These are phyloP conservation scores for Drosophila seclusa DNA, from an alignment of 2,888 invertebrate species.

Conservation along the genomic window DNA sequence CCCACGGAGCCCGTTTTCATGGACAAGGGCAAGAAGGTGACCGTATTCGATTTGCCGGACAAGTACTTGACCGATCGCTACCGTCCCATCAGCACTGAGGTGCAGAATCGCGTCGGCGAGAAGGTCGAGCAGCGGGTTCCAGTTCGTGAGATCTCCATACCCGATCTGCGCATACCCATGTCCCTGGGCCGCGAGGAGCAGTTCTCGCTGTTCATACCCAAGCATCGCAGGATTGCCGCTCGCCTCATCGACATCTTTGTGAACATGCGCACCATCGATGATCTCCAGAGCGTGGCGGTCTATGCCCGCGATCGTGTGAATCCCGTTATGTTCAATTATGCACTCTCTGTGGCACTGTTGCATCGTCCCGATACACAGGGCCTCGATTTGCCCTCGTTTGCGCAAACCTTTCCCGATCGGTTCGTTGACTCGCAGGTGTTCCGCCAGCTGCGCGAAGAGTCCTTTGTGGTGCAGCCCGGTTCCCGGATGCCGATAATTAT, in stretches of 20 bases:
- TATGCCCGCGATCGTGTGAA: constrained; percentile 91
- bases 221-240: constrained; percentile 88
- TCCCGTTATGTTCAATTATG: constrained; percentile 92
- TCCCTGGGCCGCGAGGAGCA: constrained; percentile 87
- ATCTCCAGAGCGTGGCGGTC: constrained; percentile 89
- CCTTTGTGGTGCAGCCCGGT: constrained; percentile 87
- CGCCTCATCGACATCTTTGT: constrained; percentile 89
- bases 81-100: constrained; percentile 85
- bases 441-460: constrained; percentile 86
- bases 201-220: constrained; percentile 90
- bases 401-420: constrained; percentile 88
- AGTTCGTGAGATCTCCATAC: constrained; percentile 88
- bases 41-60: constrained; percentile 88
- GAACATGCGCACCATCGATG: constrained; percentile 89
- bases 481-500: constrained; percentile 88
- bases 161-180: constrained; percentile 88
- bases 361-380: constrained; percentile 88
- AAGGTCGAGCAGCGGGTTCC: constrained; percentile 86
- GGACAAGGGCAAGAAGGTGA: constrained; percentile 88
- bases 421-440: constrained; percentile 88
- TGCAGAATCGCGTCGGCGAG: constrained; percentile 87
- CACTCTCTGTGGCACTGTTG: constrained; percentile 90
- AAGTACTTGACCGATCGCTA: constrained; percentile 87
- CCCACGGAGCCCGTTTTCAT: constrained; percentile 92
- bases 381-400: constrained; percentile 87